These are phyloP conservation scores for Aleiodes sp. DNA, from an alignment of 1,140 invertebrate genomes.

Conservation along the genomic window DNA sequence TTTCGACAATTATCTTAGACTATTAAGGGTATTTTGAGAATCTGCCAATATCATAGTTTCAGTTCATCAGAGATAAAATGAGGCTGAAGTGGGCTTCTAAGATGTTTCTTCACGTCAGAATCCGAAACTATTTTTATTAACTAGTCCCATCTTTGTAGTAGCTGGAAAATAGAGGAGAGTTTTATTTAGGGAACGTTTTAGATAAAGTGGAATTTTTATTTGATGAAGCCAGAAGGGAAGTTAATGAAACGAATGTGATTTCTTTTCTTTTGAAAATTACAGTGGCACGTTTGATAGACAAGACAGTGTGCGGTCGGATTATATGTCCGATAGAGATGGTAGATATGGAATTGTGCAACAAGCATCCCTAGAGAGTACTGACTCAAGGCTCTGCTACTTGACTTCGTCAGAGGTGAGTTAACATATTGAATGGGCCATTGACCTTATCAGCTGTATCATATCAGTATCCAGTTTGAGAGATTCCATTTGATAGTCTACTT, in stretches of 20 bases:
- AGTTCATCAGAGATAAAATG: neutral
- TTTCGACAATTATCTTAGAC: neutral
- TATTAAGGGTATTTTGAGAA: neutral
- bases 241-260: neutral
- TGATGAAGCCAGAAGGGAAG: neutral
- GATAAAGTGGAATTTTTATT: neutral
- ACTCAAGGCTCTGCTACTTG: constrained; percentile 91
- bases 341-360: constrained; percentile 89
- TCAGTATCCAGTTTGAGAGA: neutral
- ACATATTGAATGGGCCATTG: neutral
- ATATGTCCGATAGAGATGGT: constrained; percentile 87
- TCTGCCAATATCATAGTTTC: neutral
- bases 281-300: constrained; percentile 88
- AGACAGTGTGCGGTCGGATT: constrained; percentile 88
- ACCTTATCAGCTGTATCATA: neutral
- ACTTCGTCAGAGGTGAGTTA: constrained; percentile 93
- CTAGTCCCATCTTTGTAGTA: neutral
- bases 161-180: neutral
- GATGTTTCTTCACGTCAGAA: neutral
- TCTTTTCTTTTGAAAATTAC: constrained; percentile 52
- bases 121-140: neutral
- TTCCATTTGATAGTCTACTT: neutral
- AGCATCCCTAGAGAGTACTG: constrained; percentile 91
- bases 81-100: neutral
- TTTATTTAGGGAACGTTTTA: neutral